Percentiles rank a stretch among this genome's conserved stretches.
These are phyloP conservation scores for Sylvietta virens DNA, from an alignment of 2,113 vertebrate species.

Conservation along the genomic window DNA sequence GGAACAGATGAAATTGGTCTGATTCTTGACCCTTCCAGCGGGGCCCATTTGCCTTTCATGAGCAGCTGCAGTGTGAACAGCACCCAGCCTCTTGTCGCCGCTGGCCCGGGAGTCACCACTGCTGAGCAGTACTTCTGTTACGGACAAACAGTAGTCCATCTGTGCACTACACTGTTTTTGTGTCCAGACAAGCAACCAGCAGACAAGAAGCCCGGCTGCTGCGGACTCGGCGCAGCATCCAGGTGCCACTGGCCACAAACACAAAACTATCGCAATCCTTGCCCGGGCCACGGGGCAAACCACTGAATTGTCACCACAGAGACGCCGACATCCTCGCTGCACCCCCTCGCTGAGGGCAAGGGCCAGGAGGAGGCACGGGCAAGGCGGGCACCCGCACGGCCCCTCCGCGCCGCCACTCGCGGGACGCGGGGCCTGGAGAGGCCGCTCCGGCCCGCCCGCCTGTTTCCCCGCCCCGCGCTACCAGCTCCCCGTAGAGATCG, in stretches of 20 bases:
- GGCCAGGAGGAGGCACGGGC: fast-evolving
- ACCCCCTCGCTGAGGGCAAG: fast-evolving
- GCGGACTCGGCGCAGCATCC: fast-evolving
- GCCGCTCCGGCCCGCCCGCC: neutral
- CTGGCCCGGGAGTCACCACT: fast-evolving
- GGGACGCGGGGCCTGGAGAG: neutral
- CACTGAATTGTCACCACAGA: fast-evolving
- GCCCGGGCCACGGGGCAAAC: fast-evolving
- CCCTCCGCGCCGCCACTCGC: neutral
- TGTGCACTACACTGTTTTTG: fast-evolving
- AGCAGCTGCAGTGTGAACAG: neutral
- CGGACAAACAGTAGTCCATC: fast-evolving
- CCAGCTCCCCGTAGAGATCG: slow-evolving; percentile 82
- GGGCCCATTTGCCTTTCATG: neutral
- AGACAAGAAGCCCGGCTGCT: neutral
- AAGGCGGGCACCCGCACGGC: neutral
- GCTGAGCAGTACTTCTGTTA: neutral
- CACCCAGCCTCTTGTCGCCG: fast-evolving
- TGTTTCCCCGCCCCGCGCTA: slow-evolving; percentile 17
- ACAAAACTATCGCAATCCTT: fast-evolving
- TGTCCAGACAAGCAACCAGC: neutral
- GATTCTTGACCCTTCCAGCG: neutral
- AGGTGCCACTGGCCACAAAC: neutral
- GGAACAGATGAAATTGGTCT: neutral
- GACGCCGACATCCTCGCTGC: fast-evolving